Base-by-base conservation (phyloP, 53 echinoderm and acorn worm species). In the Hippasteria phrygiana region DNA sequence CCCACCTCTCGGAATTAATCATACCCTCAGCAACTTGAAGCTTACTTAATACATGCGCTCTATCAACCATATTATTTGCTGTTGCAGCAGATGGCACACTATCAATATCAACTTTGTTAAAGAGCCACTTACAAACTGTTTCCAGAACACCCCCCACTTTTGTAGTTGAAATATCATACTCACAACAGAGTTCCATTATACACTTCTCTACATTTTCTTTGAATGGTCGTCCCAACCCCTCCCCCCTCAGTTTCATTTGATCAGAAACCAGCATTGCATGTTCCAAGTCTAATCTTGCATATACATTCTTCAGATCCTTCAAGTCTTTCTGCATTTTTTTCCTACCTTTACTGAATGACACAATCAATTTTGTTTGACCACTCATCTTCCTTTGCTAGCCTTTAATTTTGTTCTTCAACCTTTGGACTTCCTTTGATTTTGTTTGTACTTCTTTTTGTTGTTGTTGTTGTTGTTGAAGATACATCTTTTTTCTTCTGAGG, bases 41-140 rank as follows among this genome's bases (percentile, higher is more conserved):
- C 36, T 90, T 71, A 71, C 90, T 83, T 17, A 83, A 45, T 31
- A 90, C 75, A 67, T 90, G 90, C 0, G 81, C 90, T 7, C 73
- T 18, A 47, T 90, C 90, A 20, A 79, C 78, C 35, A 89, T 79
- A 16, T 66, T 79, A 40, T 89, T 89, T 5, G 89, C 89, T 77
- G 89, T 89, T 31, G 89, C 79, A 42, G 89, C 78, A 50, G 78
- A 89, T 27, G 89, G 89, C 29, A 89, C 27, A 79, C 39, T 35
- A 28, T 89, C 71, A 18, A 79, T 67, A 18, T 66, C 46, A 6
- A 43, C 64, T 26, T 69, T 54, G 1, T 87, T 34, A 43, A 89
- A 89, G 1, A 89, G 33, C 26, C 32, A 42, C 26, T 42, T 71
- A 43, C 67, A 53, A 1, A 89, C 89, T 2, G 67, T 62, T 12